Base-by-base conservation (phyloP, 2,797 vertebrate species). In the Crax fasciolata region DNA sequence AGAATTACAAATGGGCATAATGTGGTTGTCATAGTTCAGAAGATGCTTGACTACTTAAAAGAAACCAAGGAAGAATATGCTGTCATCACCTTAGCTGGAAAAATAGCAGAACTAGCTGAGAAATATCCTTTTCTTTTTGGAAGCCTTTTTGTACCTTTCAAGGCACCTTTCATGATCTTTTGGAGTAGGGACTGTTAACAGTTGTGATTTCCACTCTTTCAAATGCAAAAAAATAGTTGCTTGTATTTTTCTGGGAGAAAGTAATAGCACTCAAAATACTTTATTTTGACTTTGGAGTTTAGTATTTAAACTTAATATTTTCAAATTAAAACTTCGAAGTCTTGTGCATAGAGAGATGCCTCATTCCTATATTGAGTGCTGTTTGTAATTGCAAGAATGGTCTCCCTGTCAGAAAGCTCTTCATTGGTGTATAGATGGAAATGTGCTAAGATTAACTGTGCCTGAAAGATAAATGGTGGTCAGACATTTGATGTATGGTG, bases 1-100 rank as follows among this genome's bases (percentile, higher is more conserved):
- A 98, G 99, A 93, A 99, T 99, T 97, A 99, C 99, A 38, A 99
- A 99, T 35, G 98, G 96, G 66, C 99, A 99, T 96, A 99, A 99
- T 74, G 98, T 99, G 59, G 95, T 95, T 6, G 98, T 99, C 86
- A 99, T 99, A 57, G 99, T 99, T 27, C 98, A 99, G 96, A 99
- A 99, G 97, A 99, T 99, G 99, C 98, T 99, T 93, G 99, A 99
- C 52, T 99, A 99, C 95, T 98, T 99, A 92, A 98, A 96, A 58
- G 95, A 97, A 93, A 99, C 98, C 95, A 98, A 98, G 90, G 99
- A 99, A 46, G 99, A 99, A 81, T 99, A 99, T 96, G 97, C 98
- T 27, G 97, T 99, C 39, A 97, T 99, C 71, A 98, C 98, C 95
- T 98, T 99, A 90, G 98, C 98, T 96, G 99, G 99, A 51, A 99